These are phyloP conservation scores for Danaus melanippus DNA, from an alignment of 1,140 invertebrate genomes.

Conservation along the genomic window DNA sequence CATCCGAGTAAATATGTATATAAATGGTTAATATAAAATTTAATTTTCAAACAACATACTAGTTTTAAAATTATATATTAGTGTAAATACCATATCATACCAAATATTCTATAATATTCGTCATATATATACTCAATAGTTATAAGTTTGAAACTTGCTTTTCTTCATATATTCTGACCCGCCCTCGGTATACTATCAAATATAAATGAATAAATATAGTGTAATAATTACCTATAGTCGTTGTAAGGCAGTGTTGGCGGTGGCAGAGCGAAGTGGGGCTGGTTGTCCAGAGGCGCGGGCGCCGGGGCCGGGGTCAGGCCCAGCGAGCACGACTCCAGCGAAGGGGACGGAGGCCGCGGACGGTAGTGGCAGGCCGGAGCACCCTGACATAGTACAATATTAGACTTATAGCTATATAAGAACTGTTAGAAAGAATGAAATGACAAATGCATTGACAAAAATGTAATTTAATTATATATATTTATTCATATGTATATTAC, in stretches of 20 bases:
- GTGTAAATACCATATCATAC: not conserved
- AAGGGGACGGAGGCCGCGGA: conserved; percentile 34
- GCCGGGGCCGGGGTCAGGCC: conserved; percentile 17
- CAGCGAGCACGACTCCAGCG: conserved; percentile 11
- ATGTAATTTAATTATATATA: too few species aligned
- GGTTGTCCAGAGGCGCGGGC: conserved; percentile 27
- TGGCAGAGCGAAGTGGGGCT: conserved; percentile 46
- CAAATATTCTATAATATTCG: not conserved
- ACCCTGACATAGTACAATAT: conserved; percentile 2
- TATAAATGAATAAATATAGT: too few species aligned
- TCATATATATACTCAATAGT: too few species aligned
- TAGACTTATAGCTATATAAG: too few species aligned
- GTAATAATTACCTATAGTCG: conserved; percentile 33
- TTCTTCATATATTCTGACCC: too few species aligned
- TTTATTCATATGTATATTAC: too few species aligned
- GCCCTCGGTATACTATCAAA: too few species aligned
- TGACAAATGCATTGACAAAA: too few species aligned
- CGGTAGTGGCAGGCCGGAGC: conserved; percentile 37
- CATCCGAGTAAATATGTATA: not conserved
- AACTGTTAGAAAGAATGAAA: too few species aligned
- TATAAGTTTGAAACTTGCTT: not conserved
- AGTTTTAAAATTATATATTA: not conserved
- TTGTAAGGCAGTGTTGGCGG: conserved; percentile 39
- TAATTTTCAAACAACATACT: too few species aligned
- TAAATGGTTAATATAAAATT: too few species aligned